Evolutionary conservation across 2,888 invertebrate genomes (phyloP).

Genomic region (Zaprionus obscuricornis): DNA sequence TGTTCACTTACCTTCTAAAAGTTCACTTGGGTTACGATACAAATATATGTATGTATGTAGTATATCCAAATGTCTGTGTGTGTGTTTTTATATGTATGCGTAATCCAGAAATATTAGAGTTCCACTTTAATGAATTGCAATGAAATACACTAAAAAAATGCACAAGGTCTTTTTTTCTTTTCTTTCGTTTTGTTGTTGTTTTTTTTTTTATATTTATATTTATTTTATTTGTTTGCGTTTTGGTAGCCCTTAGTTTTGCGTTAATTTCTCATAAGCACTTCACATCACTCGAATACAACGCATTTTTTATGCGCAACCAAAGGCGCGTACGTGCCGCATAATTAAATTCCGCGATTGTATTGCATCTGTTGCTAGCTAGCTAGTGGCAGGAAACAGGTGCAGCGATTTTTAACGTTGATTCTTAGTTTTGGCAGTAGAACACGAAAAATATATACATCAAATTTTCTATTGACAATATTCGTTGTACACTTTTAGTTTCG

Average conservation of each 20-base stretch:
- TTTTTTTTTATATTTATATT: constrained; percentile 19
- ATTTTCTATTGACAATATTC: constrained; percentile 7
- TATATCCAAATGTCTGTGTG: constrained; percentile 49
- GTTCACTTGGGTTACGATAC: constrained; percentile 29
- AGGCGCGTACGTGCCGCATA: constrained; percentile 68
- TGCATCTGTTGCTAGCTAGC: constrained; percentile 22
- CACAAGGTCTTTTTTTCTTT: constrained; percentile 56
- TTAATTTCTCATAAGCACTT: constrained; percentile 60
- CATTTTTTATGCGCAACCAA: constrained; percentile 67
- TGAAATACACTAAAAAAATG: constrained; percentile 13
- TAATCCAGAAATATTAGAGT: constrained; percentile 52
- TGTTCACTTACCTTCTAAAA: constrained; percentile 55
- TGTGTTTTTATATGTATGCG: constrained; percentile 24
- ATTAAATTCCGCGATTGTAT: constrained; percentile 32
- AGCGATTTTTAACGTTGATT: constrained; percentile 28
- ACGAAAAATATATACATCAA: background rate
- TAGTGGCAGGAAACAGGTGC: constrained; percentile 69
- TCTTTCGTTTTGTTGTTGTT: constrained; percentile 17
- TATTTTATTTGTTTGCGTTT: constrained; percentile 24
- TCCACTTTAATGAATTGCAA: constrained; percentile 49
- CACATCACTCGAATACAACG: constrained; percentile 36
- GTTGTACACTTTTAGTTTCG: constrained; percentile 56
- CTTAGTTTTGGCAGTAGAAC: background rate
- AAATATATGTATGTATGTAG: no score
- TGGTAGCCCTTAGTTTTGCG: constrained; percentile 31